Evolutionary conservation across 2,888 invertebrate genomes (phyloP), one percentile per base, ranked within the genome.

Genomic region (Tortrix viridana): DNA sequence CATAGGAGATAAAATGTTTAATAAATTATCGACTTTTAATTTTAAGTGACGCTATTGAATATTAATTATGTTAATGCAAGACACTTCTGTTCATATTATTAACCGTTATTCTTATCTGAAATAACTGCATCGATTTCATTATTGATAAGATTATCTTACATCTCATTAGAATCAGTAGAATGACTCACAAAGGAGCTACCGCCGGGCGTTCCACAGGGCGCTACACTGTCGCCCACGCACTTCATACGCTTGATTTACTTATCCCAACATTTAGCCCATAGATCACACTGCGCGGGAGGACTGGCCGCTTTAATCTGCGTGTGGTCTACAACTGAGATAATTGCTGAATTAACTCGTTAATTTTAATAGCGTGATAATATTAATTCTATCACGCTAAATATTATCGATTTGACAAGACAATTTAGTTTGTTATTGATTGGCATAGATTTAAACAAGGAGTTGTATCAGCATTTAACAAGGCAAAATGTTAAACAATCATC

Each of bases 251-350:
- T 67, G 77, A 76, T 76, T 73, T 76, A 76, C 70, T 68, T 63
- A 71, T 62, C 32, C 52, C 49, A 52, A 62, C 66, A 62, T 62
- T 71, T 47, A 66, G 65, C 71, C 69, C 69, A 79, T 84, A 81
- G 73, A 80, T 83, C 79, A 80, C 79, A 80, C 68, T 76, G 79
- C 77, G 82, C 75, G 77, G 83, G 82, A 75, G 82, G 82, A 82
- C 79, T 74, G 48, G 75, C 74, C 72, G 74, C 73, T 76, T 69
- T 69, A 60, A 71, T 48, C 74, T 74, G 80, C 78, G 84, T 84
- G 84, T 82, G 84, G 84, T 78, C 84, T 69, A 56, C 60, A 59
- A 59, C 55, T 55, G 9, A 68, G 73, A 74, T 80, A 74, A 78
- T 82, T 80, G 79, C 65, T 61, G 62, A 68, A 73, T 84, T 79